These are phyloP conservation scores for Girardinichthys multiradiatus DNA, from an alignment of 2,113 vertebrate species.

Conservation along the genomic window DNA sequence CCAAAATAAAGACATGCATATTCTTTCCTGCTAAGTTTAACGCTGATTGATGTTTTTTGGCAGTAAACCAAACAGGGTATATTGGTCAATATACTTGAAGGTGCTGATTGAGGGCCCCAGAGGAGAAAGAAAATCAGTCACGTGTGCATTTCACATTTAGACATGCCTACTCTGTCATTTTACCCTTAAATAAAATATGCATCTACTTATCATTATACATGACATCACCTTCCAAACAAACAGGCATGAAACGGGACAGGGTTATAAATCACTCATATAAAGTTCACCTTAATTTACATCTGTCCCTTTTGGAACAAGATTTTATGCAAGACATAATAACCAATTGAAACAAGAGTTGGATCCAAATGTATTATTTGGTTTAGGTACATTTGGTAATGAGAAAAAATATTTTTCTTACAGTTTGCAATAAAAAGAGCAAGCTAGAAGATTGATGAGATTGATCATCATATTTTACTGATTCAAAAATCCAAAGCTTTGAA, in stretches of 20 bases:
- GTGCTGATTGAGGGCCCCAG: slow-evolving; percentile 53
- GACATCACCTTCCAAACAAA: background rate
- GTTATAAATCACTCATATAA: background rate
- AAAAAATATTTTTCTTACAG: background rate
- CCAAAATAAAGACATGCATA: slow-evolving; percentile 65
- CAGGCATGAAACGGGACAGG: background rate
- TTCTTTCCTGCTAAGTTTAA: slow-evolving; percentile 46
- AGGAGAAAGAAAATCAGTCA: slow-evolving; percentile 43
- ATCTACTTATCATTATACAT: background rate
- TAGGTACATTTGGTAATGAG: background rate
- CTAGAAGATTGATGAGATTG: too few species aligned
- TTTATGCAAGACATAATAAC: background rate
- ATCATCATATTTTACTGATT: too few species aligned
- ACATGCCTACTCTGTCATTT: slow-evolving; percentile 19
- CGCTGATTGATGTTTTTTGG: slow-evolving; percentile 46
- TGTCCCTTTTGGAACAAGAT: too few species aligned
- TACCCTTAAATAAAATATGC: too few species aligned
- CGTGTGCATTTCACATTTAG: slow-evolving; percentile 43
- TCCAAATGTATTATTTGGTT: background rate
- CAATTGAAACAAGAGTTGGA: background rate
- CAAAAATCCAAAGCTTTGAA: too few species aligned
- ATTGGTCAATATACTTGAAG: slow-evolving; percentile 8
- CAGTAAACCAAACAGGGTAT: slow-evolving; percentile 27
- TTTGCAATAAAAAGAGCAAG: background rate
- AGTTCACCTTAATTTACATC: background rate